Percentiles rank a stretch among this genome's conserved stretches.
These are phyloP conservation scores for Bos javanicus DNA, from an alignment of 2,113 vertebrate genomes.

Conservation along the genomic window DNA sequence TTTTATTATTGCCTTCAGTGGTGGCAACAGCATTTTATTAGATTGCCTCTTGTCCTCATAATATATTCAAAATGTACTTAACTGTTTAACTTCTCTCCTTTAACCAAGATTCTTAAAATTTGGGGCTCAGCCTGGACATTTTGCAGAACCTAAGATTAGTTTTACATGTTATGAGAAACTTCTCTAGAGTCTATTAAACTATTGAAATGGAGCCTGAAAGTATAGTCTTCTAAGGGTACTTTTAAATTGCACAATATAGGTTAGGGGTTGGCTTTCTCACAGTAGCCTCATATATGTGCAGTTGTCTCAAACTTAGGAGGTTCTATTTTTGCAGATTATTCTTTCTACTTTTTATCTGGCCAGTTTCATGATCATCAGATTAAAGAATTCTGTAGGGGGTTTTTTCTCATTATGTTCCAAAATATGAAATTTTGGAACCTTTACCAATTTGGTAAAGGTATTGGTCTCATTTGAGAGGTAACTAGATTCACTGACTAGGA, in stretches of 20 bases:
- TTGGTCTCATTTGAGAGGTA: slow-evolving; percentile 19
- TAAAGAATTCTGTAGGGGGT: background rate
- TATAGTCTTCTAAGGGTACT: background rate
- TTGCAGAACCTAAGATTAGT: background rate
- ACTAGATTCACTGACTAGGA: background rate
- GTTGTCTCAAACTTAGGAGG: slow-evolving; percentile 4
- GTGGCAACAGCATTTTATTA: slow-evolving; percentile 45
- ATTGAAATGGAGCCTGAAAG: background rate
- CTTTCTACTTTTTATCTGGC: background rate
- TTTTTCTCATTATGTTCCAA: background rate
- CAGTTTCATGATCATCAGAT: slow-evolving; percentile 2
- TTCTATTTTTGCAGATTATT: slow-evolving; percentile 42
- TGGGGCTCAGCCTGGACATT: background rate
- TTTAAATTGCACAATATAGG: slow-evolving; percentile 19
- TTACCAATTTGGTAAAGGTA: background rate
- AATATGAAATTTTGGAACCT: slow-evolving; percentile 33
- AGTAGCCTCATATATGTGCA: background rate
- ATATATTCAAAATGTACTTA: slow-evolving; percentile 39
- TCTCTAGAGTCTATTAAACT: background rate
- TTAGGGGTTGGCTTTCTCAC: background rate
- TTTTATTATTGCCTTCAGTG: slow-evolving; percentile 45
- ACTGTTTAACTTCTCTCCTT: slow-evolving; percentile 44
- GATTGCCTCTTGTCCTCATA: slow-evolving; percentile 33
- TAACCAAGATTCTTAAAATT: slow-evolving; percentile 28
- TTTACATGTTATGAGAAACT: slow-evolving; percentile 18